Base-by-base conservation (phyloP, 1,140 invertebrate genomes). In the Trichonephila clavipes region DNA sequence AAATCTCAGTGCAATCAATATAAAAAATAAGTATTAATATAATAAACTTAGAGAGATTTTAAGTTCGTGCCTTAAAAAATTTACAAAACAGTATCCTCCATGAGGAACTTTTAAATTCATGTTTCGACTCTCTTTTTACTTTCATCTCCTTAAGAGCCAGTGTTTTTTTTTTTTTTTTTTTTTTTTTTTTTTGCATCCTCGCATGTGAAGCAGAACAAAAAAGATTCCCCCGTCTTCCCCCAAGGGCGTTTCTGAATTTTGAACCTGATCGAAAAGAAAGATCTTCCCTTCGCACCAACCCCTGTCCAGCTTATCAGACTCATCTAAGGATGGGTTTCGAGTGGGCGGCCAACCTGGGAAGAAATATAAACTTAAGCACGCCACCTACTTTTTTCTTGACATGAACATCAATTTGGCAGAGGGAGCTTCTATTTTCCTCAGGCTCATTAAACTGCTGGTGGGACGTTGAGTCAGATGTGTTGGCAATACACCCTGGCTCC, bases 371-470 rank as follows among this genome's bases (percentile, higher is more conserved):
- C 69, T 77, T 34, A 16, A 34, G 69, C 69, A 18, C 69, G 69
- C 69, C 69, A 77, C 69, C 69, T 77, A 77, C 69, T 34, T 34
- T 77, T 77, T 77, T 77, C 69, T 77, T 77, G 69, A 28, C 69
- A 77, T 40, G 69, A 77, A 77, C 69, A 77, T 77, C 69, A 28
- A 77, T 77, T 77, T 77, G 69, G 69, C 24, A 12, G 28, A 34
- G 28, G 16, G 69, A 28, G 28, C 69, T 77, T 77, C 28, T 77
- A 77, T 77, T 77, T 77, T 77, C 24, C 69, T 28, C 69, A 34
- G 24, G 28, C 28, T 28, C 69, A 77, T 77, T 77, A 77, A 77
- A 77, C 28, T 77, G 28, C 69, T 77, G 69, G 69, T 77, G 28
- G 69, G 69, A 77, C 69, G 24, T 77, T 77, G 69, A 77, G 69